A percentile compares a stretch with the other conserved stretches of the same genome.
phyloP scores from a whole-genome alignment of 2,888 invertebrate genomes.

The Blastobasis lacticolella region DNA sequence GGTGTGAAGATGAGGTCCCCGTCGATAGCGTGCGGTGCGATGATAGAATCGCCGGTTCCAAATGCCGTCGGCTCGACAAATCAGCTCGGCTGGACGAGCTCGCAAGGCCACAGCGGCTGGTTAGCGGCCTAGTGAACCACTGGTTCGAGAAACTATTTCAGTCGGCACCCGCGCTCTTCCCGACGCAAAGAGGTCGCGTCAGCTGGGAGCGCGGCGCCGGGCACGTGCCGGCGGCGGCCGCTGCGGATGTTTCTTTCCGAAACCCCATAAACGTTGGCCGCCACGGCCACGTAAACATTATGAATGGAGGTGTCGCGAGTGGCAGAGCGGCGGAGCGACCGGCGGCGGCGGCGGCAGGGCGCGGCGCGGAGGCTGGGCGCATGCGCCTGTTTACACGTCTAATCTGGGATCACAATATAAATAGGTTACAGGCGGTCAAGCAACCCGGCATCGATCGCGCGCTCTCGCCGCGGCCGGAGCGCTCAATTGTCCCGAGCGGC shows the following conservation, averaged over 20 bases:
- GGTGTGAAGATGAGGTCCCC: too few relatives aligned
- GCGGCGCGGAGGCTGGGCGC: conserved; percentile 14
- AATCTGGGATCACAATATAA: conserved; percentile 48
- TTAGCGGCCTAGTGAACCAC: too few relatives aligned
- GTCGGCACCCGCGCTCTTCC: too few relatives aligned
- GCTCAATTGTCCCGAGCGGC: not conserved
- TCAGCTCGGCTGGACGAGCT: too few relatives aligned
- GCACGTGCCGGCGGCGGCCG: too few relatives aligned
- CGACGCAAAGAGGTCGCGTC: too few relatives aligned
- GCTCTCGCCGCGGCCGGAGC: not conserved
- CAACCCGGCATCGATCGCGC: conserved; percentile 42
- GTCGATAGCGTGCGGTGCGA: too few relatives aligned
- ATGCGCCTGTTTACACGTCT: conserved; percentile 42
- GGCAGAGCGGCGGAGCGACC: not conserved
- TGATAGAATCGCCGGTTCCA: too few relatives aligned
- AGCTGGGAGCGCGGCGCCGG: too few relatives aligned
- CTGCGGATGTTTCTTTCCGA: not conserved
- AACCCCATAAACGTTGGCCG: not conserved
- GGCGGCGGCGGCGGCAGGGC: not conserved
- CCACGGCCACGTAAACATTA: not conserved
- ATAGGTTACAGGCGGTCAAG: conserved; percentile 38
- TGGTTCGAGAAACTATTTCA: too few relatives aligned
- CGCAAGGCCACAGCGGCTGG: too few relatives aligned
- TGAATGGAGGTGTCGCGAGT: not conserved
- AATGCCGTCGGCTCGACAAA: too few relatives aligned